phyloP scores from a whole-genome alignment of 2,888 invertebrate genomes.

The Caenorhabditis angaria region DNA sequence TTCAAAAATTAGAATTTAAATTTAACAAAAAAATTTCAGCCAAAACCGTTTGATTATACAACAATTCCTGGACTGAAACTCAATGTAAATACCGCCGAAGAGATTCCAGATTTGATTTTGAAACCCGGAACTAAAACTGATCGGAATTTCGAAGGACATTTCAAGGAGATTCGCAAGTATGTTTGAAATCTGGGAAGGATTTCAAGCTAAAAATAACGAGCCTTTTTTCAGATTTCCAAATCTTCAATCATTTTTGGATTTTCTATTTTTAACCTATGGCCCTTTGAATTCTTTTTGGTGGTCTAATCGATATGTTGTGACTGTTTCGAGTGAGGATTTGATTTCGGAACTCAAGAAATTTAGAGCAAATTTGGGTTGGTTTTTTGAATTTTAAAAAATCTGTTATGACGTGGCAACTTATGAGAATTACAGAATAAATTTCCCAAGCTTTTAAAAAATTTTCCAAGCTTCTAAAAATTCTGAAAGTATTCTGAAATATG shows the following conservation, averaged over 20 bases:
- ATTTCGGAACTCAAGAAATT: slow-evolving; percentile 24
- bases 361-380: slow-evolving; percentile 1
- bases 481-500: neutral
- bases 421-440: neutral
- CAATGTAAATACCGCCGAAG: slow-evolving; percentile 21
- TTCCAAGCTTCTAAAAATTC: too few species aligned
- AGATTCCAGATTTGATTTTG: slow-evolving; percentile 25
- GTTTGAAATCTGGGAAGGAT: neutral
- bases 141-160: slow-evolving; percentile 18
- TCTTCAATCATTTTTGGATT: slow-evolving; percentile 23
- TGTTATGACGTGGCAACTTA: neutral
- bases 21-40: slow-evolving; percentile 38
- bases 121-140: slow-evolving; percentile 12
- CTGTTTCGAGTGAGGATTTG: slow-evolving; percentile 24
- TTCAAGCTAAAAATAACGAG: neutral
- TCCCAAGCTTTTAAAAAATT: too few species aligned
- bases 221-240: slow-evolving; percentile 9
- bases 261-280: slow-evolving; percentile 25
- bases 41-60: slow-evolving; percentile 61
- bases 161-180: slow-evolving; percentile 19
- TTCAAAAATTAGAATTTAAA: neutral
- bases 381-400: neutral
- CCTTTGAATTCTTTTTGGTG: slow-evolving; percentile 38
- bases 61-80: slow-evolving; percentile 58
- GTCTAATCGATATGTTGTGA: slow-evolving; percentile 26